A percentile compares a stretch with the other conserved stretches of the same genome.
Evolutionary conservation across 2,888 invertebrate genomes (phyloP).

Genomic region (Orthosia gothica): DNA sequence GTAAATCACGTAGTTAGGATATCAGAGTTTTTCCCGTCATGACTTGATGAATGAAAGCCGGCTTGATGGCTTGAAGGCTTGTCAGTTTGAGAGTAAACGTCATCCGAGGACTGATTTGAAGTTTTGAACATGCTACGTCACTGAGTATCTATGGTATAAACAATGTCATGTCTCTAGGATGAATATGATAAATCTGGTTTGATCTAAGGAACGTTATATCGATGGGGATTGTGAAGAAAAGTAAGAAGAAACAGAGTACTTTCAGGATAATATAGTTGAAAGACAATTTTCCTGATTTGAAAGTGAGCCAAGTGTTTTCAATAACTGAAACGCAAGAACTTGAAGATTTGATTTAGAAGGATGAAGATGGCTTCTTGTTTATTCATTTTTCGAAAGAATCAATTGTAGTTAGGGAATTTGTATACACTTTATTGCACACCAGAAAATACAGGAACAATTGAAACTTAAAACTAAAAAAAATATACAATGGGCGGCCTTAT

Average conservation of each 20-base stretch:
- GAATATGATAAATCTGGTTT: conserved; percentile 84
- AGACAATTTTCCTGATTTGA: conserved; percentile 41
- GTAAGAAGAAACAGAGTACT: conserved; percentile 19
- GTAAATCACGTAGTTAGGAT: conserved; percentile 36
- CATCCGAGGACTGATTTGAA: conserved; percentile 2
- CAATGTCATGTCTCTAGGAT: conserved; percentile 78
- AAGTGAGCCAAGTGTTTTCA: conserved; percentile 47
- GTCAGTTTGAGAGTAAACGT: conserved; percentile 8
- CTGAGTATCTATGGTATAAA: conserved; percentile 70
- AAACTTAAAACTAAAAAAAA: no score
- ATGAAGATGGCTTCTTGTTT: neutral
- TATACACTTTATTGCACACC: no score
- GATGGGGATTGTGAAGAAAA: conserved; percentile 72
- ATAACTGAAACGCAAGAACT: conserved; percentile 14
- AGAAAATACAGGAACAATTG: no score
- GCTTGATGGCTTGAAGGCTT: conserved; percentile 16
- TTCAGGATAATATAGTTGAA: conserved; percentile 37
- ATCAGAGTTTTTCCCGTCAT: conserved; percentile 11
- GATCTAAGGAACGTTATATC: conserved; percentile 75
- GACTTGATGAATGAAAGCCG: conserved; percentile 30
- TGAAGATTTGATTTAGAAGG: conserved; percentile 6
- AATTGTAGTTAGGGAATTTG: neutral
- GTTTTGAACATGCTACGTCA: conserved; percentile 67
- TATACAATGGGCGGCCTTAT: no score
- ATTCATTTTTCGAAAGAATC: neutral